A percentile compares a stretch with the other conserved stretches of the same genome.
Evolutionary conservation across 2,888 invertebrate genomes (phyloP).

Genomic region (Liopterus haemorrhoidalis): DNA sequence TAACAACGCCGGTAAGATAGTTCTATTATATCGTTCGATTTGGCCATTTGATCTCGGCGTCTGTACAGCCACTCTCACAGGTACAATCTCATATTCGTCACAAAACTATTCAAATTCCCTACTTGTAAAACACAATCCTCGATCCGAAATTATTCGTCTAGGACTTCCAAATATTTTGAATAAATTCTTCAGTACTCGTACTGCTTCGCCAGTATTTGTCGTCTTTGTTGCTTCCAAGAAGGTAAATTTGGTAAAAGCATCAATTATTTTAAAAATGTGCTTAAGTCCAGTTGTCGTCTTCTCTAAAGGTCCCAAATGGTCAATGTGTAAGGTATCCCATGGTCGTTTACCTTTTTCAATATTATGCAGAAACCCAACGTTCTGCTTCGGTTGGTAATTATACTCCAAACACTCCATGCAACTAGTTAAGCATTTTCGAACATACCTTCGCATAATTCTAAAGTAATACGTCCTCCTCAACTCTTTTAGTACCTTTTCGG

Average conservation of each 20-base stretch:
- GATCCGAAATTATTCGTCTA: constrained; percentile 12
- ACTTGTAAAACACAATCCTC: constrained; percentile 10
- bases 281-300: too few relatives aligned
- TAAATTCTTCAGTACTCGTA: constrained; percentile 2
- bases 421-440: too few relatives aligned
- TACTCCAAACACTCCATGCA: too few relatives aligned
- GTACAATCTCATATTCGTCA: constrained; percentile 1
- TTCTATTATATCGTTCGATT: constrained; percentile 16
- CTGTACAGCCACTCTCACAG: constrained; percentile 10
- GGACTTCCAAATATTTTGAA: constrained; percentile 10
- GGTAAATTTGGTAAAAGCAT: constrained; percentile 8
- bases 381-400: too few relatives aligned
- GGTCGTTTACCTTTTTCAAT: too few relatives aligned
- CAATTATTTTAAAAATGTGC: constrained; percentile 2
- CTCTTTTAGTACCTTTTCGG: too few relatives aligned
- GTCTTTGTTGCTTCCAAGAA: constrained; percentile 8
- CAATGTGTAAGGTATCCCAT: too few relatives aligned
- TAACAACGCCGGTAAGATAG: constrained; percentile 16
- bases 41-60: constrained; percentile 16
- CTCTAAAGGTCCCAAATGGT: too few relatives aligned
- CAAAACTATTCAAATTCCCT: constrained; percentile 6
- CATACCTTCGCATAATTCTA: too few relatives aligned
- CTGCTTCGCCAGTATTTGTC: constrained; percentile 4
- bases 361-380: too few relatives aligned
- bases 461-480: too few relatives aligned